Percentiles rank a stretch among this genome's conserved stretches.
Evolutionary conservation across 2,113 vertebrate genomes (phyloP).

Genomic region (Rissa tridactyla): DNA sequence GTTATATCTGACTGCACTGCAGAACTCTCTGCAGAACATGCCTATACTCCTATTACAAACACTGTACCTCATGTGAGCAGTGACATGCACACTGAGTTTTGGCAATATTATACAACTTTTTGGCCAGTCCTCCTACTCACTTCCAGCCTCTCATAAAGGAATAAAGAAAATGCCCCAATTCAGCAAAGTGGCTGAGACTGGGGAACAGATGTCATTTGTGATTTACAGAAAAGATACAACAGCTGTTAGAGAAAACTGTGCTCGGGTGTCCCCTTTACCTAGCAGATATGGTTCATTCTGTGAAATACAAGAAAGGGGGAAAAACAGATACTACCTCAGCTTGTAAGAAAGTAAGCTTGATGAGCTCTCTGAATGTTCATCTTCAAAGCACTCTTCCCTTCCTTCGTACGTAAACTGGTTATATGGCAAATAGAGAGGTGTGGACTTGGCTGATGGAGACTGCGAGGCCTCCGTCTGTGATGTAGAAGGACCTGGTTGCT

Average conservation of each 20-base stretch:
- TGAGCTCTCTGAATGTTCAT: constrained; percentile 79
- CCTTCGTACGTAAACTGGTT: constrained; percentile 95
- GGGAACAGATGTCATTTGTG: not conserved
- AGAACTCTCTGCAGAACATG: not conserved
- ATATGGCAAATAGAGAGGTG: constrained; percentile 88
- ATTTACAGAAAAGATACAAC: not conserved
- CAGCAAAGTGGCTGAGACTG: not conserved
- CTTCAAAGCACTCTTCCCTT: constrained; percentile 84
- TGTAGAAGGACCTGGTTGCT: constrained; percentile 84
- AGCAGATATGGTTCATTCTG: not conserved
- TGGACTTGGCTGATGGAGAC: constrained; percentile 80
- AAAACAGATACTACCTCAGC: constrained; percentile 69
- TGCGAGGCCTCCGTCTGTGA: constrained; percentile 85
- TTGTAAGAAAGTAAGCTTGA: constrained; percentile 80
- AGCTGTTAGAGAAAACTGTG: not conserved
- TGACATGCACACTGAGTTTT: constrained; percentile 6
- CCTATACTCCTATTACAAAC: not conserved
- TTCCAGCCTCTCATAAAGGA: not conserved
- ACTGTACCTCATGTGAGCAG: not conserved
- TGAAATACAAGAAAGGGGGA: not conserved
- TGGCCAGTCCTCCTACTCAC: not conserved
- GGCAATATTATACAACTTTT: not conserved
- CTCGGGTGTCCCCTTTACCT: not conserved
- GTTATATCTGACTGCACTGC: not conserved
- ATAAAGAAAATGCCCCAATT: not conserved